These are phyloP conservation scores for Phoxinus dragarum DNA, from an alignment of 2,797 vertebrate genomes.

Conservation along the genomic window DNA sequence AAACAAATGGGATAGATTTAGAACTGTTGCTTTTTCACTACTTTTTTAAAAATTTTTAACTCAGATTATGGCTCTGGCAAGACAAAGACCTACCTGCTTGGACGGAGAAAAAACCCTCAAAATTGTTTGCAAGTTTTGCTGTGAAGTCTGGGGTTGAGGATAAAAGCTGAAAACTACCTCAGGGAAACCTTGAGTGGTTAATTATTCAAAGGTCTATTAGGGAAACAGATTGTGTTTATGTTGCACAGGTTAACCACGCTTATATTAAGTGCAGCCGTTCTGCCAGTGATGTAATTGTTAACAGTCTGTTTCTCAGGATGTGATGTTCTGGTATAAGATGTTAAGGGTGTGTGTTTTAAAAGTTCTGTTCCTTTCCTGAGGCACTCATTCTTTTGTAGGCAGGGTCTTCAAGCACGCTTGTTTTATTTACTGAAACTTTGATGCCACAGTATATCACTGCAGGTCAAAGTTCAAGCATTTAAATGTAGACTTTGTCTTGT, in stretches of 20 bases:
- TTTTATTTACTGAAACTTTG: slow-evolving; percentile 28
- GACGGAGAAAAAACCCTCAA: slow-evolving; percentile 30
- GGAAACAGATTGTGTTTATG: slow-evolving; percentile 41
- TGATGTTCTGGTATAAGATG: slow-evolving; percentile 5
- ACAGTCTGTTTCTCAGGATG: slow-evolving; percentile 22
- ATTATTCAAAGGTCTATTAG: slow-evolving; percentile 49
- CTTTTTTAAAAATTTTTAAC: slow-evolving; percentile 24
- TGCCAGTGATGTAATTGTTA: slow-evolving; percentile 16
- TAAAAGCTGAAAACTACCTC: slow-evolving; percentile 46
- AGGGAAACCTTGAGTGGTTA: slow-evolving; percentile 36
- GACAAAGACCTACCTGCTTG: slow-evolving; percentile 55
- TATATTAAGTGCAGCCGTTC: slow-evolving; percentile 14
- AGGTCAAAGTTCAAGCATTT: slow-evolving; percentile 45
- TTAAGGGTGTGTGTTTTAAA: slow-evolving; percentile 5
- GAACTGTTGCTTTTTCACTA: slow-evolving; percentile 63
- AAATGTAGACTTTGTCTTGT: slow-evolving; percentile 45
- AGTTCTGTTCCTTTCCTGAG: slow-evolving; percentile 1
- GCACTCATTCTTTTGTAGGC: background rate
- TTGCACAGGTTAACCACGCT: slow-evolving; percentile 24
- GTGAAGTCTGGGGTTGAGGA: slow-evolving; percentile 27
- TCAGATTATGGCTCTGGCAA: slow-evolving; percentile 55
- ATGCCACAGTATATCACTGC: background rate
- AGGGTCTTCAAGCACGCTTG: background rate
- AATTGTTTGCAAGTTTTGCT: slow-evolving; percentile 23
- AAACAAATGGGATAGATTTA: slow-evolving; percentile 58